Evolutionary conservation across 2,113 vertebrate species (phyloP).

Genomic region (Pseudopodoces humilis): DNA sequence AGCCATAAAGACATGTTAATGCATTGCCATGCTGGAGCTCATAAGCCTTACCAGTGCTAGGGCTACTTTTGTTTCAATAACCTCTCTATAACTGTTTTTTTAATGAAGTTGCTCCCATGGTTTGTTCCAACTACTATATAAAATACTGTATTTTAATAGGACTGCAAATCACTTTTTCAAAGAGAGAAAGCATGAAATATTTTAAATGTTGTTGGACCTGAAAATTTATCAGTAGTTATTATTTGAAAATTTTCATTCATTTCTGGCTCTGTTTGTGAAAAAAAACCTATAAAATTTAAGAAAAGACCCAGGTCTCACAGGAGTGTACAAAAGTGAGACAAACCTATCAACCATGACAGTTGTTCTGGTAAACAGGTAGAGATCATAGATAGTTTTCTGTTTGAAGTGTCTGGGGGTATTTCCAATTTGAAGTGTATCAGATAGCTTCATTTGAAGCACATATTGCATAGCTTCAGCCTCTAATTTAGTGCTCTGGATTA

Average conservation of each 20-base stretch:
- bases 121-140: constrained; percentile 26
- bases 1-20: constrained; percentile 55
- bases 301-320: background rate
- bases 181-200: background rate
- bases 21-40: constrained; percentile 16
- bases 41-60: background rate
- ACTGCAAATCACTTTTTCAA: background rate
- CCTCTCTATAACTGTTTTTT: constrained; percentile 26
- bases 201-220: background rate
- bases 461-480: background rate
- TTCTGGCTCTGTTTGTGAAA: background rate
- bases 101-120: constrained; percentile 25
- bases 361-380: background rate
- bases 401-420: background rate
- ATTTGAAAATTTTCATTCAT: background rate
- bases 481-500: background rate
- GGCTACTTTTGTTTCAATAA: constrained; percentile 53
- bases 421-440: background rate
- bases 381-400: background rate
- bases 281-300: background rate
- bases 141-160: background rate
- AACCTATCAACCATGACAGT: background rate
- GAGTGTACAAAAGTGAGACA: background rate
- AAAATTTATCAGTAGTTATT: background rate
- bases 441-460: background rate